Conservation (phyloP, 2,797 vertebrate species). For the Pangasius mekongensis region DNA sequence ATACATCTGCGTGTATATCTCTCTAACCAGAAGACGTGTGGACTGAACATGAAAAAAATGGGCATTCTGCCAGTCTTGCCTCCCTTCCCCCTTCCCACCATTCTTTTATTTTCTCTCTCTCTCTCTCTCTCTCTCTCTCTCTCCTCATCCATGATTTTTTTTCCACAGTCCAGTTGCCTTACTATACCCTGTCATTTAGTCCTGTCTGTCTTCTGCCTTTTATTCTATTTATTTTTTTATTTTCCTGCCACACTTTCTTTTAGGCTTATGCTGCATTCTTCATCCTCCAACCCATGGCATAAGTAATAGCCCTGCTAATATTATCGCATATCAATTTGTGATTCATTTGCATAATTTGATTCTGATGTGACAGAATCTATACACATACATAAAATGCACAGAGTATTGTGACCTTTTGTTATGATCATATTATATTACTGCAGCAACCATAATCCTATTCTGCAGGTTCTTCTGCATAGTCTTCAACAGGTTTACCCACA, state of each 20-base stretch:
- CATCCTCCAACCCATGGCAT: background rate
- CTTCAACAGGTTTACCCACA: constrained; percentile 33
- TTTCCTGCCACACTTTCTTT: background rate
- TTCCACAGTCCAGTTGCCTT: constrained; percentile 27
- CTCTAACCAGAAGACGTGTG: constrained; percentile 75
- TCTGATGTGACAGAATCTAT: background rate
- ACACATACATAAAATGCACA: background rate
- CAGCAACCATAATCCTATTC: background rate
- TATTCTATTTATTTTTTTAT: background rate
- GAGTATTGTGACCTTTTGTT: background rate
- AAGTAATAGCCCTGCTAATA: background rate
- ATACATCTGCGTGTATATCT: constrained; percentile 63
- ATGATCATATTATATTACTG: background rate
- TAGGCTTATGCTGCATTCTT: background rate
- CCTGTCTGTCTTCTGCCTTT: constrained; percentile 60
- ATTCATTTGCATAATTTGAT: background rate
- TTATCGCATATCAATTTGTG: background rate
- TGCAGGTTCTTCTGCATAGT: background rate
- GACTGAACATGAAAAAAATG: constrained; percentile 75
- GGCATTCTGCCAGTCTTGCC: constrained; percentile 69
- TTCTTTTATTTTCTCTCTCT: constrained; percentile 58
- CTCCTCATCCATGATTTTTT: constrained; percentile 5
- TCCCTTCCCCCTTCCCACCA: constrained; percentile 62
- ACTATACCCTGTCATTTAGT: constrained; percentile 1
- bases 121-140: background rate